Base-by-base conservation (phyloP, 2,888 invertebrate species). In the Chymomyza fuscimana region DNA sequence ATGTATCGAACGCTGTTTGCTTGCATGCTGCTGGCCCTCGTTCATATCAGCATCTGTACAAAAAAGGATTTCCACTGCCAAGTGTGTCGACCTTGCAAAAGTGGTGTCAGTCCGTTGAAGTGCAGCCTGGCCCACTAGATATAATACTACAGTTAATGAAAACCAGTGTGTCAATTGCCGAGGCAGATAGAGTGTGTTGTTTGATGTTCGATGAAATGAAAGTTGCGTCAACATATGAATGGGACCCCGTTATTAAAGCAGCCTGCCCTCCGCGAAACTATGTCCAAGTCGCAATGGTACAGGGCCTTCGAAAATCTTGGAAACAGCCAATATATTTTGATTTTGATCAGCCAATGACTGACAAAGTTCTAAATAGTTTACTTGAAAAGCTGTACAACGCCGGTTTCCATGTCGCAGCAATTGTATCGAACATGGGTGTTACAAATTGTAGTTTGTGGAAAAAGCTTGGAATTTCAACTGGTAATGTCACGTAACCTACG, bases 391-490 rank as follows among this genome's bases (percentile, higher is more conserved):
- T 73, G 0, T 32, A 69, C 25, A 3, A 29, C 7, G 66, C 62
- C 1, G 65, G 67, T 1, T 76, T 59, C 32, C 54, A 65, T 1
- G 70, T 76, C 9, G 73, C 71, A 22, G 70, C 70, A 5, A 63
- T 74, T 7, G 68, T 74, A 1, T 59, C 63, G 19, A 66, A 68
- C 15, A 58, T 70, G 64, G 70, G 59, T 5, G 19, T 62, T 0
- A 60, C 19, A 4, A 73, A 70, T 16, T 54, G 40, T 15, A 67
- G 67, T 36, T 64, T 76, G 19, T 76, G 61, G 74, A 70, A 29
- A 46, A 40, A 69, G 1, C 65, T 73, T 15, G 56, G 25, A 9
- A 60, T 74, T 1, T 58, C 74, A 3, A 9, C 46, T 5, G 54
- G 72, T 76, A 67, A 60, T 60, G 4, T 2, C 15, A 7, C 10